Base-by-base conservation (phyloP, 1,140 invertebrate genomes). In the Parasteatoda tepidariorum region DNA sequence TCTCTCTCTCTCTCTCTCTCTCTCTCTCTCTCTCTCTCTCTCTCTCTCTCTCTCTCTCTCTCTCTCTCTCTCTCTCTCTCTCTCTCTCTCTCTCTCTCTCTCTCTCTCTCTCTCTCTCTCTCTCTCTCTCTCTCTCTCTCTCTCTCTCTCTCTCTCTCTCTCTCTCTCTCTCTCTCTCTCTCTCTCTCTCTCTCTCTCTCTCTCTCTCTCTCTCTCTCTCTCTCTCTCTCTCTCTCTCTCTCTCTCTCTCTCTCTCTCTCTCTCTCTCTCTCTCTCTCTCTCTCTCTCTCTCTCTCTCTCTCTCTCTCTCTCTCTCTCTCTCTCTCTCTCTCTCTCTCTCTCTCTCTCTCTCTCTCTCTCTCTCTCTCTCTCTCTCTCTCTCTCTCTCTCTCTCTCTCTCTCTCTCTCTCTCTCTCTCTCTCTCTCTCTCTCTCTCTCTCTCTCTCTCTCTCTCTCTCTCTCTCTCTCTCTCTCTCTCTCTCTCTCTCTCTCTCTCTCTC, bases 71-170 rank as follows among this genome's bases (percentile, higher is more conserved):
- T 41, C 38, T 41, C 38, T 41, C 38, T 41, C 38, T 41, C 38
- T 41, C 38, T 59, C 55, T 59, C 55, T 59, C 55, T 59, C 55
- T 59, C 55, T 59, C 55, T 59, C 55, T 59, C 55, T 59, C 55
- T 59, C 55, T 59, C 55, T 59, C 55, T 59, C 55, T 59, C 55
- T 59, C 55, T 59, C 55, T 59, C 55, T 59, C 55, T 59, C 55
- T 59, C 55, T 59, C 55, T 59, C 55, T 59, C 55, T 59, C 55
- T 59, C 55, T 59, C 55, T 59, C 55, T 59, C 55, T 59, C 55
- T 59, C 55, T 59, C 55, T 59, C 55, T 59, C 55, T 59, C 55
- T 59, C 55, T 59, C 55, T 59, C 55, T 59, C 55, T 59, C 55
- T 59, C 55, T 59, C 55, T 59, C 55, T 59, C 55, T 59, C 55